Percentiles rank a stretch among this genome's conserved stretches.
Evolutionary conservation across 1,140 invertebrate species (phyloP).

Genomic region (Dreissena polymorpha): DNA sequence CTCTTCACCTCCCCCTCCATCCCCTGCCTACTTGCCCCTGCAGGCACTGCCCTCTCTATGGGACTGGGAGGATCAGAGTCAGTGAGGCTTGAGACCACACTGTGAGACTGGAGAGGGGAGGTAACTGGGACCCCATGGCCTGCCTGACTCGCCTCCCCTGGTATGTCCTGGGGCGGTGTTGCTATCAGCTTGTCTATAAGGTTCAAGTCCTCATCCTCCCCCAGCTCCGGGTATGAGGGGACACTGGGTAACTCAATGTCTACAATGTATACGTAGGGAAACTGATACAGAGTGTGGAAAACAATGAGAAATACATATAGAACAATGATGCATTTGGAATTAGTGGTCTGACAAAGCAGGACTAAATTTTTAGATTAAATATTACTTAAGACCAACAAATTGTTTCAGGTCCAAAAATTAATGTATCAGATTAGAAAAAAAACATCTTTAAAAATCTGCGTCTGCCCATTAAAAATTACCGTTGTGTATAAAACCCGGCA

Average conservation of each 20-base stretch:
- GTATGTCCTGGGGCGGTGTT: constrained; percentile 40
- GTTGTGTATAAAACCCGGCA: too few relatives aligned
- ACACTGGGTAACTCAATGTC: constrained; percentile 67
- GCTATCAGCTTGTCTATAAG: constrained; percentile 1
- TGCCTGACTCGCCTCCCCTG: constrained; percentile 18
- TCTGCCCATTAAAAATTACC: background rate
- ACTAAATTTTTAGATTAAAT: too few relatives aligned
- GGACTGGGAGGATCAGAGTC: constrained; percentile 48
- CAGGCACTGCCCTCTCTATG: background rate
- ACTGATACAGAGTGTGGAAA: too few relatives aligned
- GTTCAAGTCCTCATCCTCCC: constrained; percentile 14
- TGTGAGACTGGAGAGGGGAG: constrained; percentile 42
- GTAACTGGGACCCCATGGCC: constrained; percentile 16
- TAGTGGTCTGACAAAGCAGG: too few relatives aligned
- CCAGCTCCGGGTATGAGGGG: constrained; percentile 38
- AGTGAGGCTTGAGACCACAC: constrained; percentile 37
- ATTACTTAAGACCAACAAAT: too few relatives aligned
- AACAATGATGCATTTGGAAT: too few relatives aligned
- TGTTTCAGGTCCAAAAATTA: background rate
- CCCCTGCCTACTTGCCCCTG: background rate
- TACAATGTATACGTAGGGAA: constrained; percentile 19
- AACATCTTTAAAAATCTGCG: constrained; percentile 36
- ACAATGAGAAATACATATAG: too few relatives aligned
- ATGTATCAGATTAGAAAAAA: too few relatives aligned
- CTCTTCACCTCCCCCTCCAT: constrained; percentile 6